These are phyloP conservation scores for Hylaeus anthracinus DNA, from an alignment of 1,140 invertebrate genomes.

Conservation along the genomic window DNA sequence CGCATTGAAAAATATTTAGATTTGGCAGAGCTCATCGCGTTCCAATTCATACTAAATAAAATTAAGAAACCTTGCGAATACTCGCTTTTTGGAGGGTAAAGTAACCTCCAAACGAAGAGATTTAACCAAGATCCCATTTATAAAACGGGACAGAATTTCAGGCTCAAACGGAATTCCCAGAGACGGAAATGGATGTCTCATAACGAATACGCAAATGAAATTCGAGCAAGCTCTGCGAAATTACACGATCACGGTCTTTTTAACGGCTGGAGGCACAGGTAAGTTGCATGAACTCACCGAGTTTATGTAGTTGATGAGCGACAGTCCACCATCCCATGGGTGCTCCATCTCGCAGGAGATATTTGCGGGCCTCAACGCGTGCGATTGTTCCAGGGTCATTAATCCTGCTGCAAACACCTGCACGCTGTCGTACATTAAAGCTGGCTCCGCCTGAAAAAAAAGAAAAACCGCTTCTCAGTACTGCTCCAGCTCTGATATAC, in stretches of 20 bases:
- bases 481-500: slow-evolving; percentile 8
- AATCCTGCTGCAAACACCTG: slow-evolving; percentile 88
- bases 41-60: too few species aligned
- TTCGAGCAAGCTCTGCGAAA: not conserved
- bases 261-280: not conserved
- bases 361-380: slow-evolving; percentile 84
- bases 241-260: not conserved
- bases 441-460: slow-evolving; percentile 86
- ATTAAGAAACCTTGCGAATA: too few species aligned
- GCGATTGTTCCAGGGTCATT: slow-evolving; percentile 85
- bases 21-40: too few species aligned
- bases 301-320: slow-evolving; percentile 91
- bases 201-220: not conserved
- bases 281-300: slow-evolving; percentile 82
- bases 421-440: slow-evolving; percentile 90
- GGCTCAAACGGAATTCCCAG: not conserved
- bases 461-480: not conserved
- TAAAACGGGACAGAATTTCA: too few species aligned
- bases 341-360: slow-evolving; percentile 87
- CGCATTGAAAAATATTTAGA: too few species aligned
- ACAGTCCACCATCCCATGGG: slow-evolving; percentile 90
- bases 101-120: too few species aligned
- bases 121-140: too few species aligned
- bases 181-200: not conserved
- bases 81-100: too few species aligned